Evolutionary conservation across 1,140 invertebrate species (phyloP).

Genomic region (Drosophila navojoa): DNA sequence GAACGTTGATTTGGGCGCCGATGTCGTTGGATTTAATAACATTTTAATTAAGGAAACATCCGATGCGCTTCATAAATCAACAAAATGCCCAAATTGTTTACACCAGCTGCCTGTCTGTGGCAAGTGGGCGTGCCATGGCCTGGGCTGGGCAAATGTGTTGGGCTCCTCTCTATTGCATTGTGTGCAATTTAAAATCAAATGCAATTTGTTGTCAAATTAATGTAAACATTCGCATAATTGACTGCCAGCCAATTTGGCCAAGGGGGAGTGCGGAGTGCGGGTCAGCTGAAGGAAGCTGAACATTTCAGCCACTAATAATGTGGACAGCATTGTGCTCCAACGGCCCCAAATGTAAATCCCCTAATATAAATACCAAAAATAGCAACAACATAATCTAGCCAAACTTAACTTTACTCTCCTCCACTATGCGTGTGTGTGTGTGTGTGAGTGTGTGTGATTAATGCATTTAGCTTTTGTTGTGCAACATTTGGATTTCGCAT

Average conservation of each 20-base stretch:
- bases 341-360: constrained; percentile 23
- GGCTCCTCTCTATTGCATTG: constrained; percentile 5
- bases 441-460: constrained; percentile 23
- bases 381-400: constrained; percentile 21
- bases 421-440: neutral
- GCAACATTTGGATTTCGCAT: constrained; percentile 19
- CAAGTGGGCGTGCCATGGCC: neutral
- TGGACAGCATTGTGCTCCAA: constrained; percentile 8
- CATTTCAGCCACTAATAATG: constrained; percentile 41
- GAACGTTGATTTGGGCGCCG: constrained; percentile 9
- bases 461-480: constrained; percentile 36
- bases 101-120: constrained; percentile 10
- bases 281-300: neutral
- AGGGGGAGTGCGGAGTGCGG: neutral
- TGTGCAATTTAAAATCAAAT: constrained; percentile 66
- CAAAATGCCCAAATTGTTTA: constrained; percentile 60
- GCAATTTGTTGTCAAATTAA: constrained; percentile 61
- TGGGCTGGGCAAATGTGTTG: neutral
- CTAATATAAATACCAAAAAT: constrained; percentile 28
- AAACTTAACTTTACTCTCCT: constrained; percentile 22
- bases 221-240: constrained; percentile 67
- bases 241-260: constrained; percentile 32
- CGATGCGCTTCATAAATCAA: constrained; percentile 35
- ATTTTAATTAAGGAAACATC: constrained; percentile 63
- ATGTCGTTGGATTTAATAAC: constrained; percentile 53